Base-by-base conservation (phyloP, 1,140 invertebrate genomes). In the Mamestra configurata region DNA sequence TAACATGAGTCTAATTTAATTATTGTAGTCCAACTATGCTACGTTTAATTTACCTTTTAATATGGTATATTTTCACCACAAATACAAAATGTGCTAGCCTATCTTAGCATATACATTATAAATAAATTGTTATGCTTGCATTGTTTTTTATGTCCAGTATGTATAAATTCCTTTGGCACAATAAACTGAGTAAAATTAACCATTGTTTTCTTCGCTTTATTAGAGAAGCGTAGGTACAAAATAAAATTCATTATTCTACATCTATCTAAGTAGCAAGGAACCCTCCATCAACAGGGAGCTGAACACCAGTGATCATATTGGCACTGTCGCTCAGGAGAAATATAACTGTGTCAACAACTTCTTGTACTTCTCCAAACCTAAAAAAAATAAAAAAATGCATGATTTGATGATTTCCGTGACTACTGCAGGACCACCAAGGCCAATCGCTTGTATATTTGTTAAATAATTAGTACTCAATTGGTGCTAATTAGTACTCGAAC, bases 201-300 rank as follows among this genome's bases (percentile, higher is more conserved):
- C 82, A 71, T 83, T 13, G 18, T 66, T 84, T 82, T 86, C 57
- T 85, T 76, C 78, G 76, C 20, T 86, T 90, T 80, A 84, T 85
- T 85, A 37, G 13, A 37, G n/a, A 71, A 4, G n/a, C 4, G 11
- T 53, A 71, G 18, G n/a, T n/a, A n/a, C n/a, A n/a, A n/a, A n/a
- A n/a, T n/a, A n/a, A n/a, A n/a, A n/a, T n/a, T n/a, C n/a, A 70
- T 31, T 15, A 49, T 43, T 59, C 53, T 64, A 49, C 53, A 79
- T 22, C 20, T 73, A 66, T 73, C 85, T 90, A 94, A 59, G 89
- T 90, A 31, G 91, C 90, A 6, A 94, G 82, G 72, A 90, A 98
- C 82, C 98, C 98, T 40, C 98, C 98, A 88, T 99, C 98, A 1
- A 99, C 94, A 0, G 97, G 97, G 8, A 99, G 92, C 49, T 95